phyloP scores from a whole-genome alignment of 1,140 invertebrate genomes.

The Popillia japonica region DNA sequence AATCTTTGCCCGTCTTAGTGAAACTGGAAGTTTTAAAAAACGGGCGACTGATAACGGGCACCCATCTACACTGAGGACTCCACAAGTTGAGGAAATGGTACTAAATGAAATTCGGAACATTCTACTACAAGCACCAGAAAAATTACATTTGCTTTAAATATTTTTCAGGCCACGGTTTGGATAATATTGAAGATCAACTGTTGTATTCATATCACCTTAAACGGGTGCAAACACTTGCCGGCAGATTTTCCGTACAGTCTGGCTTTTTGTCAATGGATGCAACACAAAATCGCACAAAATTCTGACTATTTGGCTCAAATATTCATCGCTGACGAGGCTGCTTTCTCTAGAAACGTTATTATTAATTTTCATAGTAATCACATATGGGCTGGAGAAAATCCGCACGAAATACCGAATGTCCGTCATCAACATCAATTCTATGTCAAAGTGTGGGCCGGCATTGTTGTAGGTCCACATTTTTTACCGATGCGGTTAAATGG shows the following conservation, averaged over 20 bases:
- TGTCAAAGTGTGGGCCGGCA: conserved; percentile 39
- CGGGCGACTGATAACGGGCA: too few relatives aligned
- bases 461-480: background rate
- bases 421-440: conserved; percentile 57
- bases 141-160: conserved; percentile 33
- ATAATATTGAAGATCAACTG: background rate
- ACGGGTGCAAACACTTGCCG: background rate
- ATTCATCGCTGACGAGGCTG: conserved; percentile 57
- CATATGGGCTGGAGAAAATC: conserved; percentile 58
- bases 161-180: background rate
- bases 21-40: too few relatives aligned
- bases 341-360: conserved; percentile 54
- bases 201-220: background rate
- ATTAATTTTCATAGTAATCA: conserved; percentile 60
- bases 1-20: too few relatives aligned
- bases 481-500: too few relatives aligned
- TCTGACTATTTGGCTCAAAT: conserved; percentile 26
- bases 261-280: conserved; percentile 35
- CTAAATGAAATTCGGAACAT: conserved; percentile 41
- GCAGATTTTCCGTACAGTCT: conserved; percentile 22
- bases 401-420: conserved; percentile 53
- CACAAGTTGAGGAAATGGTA: conserved; percentile 41
- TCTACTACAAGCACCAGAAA: conserved; percentile 38
- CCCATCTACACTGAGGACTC: too few relatives aligned
- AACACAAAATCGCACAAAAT: conserved; percentile 38